phyloP scores from a whole-genome alignment of 2,113 vertebrate species.

The Passer domesticus region DNA sequence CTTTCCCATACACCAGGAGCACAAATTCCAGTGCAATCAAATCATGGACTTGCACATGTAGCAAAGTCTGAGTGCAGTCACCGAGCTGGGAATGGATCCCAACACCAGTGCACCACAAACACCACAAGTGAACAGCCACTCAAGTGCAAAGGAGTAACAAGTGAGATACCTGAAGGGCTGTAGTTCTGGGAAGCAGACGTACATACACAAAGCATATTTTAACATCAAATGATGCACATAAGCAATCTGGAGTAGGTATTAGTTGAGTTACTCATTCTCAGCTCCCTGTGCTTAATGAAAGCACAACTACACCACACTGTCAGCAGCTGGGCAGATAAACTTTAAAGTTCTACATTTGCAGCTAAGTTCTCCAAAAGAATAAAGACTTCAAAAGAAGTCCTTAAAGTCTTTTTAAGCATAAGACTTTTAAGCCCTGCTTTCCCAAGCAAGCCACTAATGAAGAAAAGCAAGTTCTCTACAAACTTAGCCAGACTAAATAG shows the following conservation, averaged over 20 bases:
- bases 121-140: background rate
- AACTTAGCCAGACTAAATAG: background rate
- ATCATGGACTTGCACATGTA: fast-evolving
- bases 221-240: background rate
- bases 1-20: fast-evolving
- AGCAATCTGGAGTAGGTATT: background rate
- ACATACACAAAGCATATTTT: background rate
- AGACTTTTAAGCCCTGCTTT: background rate
- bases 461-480: background rate
- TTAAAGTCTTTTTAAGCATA: background rate
- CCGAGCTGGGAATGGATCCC: background rate
- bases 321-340: background rate
- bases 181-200: background rate
- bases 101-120: background rate
- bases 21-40: background rate
- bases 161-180: background rate
- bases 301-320: background rate
- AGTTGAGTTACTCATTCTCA: background rate
- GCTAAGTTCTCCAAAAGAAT: background rate
- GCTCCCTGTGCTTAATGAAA: background rate
- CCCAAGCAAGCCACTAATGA: background rate
- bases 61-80: background rate
- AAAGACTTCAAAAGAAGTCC: background rate
- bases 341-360: background rate
- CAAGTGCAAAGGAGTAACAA: background rate